Evolutionary conservation across 1,140 invertebrate species (phyloP).

Genomic region (Eueides isabella): DNA sequence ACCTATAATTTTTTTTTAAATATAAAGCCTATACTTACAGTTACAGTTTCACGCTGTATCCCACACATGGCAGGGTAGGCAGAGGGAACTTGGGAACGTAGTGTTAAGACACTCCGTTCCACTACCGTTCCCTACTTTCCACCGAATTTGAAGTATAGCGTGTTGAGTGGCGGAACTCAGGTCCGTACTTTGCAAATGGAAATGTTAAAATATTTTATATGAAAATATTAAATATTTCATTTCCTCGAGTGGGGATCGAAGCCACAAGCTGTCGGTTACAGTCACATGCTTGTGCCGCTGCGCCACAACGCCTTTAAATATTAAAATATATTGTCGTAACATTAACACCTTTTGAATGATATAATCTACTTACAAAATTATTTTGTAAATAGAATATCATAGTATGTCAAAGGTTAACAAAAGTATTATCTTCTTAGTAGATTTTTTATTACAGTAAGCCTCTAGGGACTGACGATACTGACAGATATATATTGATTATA

Average conservation of each 20-base stretch:
- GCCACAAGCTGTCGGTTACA: background rate
- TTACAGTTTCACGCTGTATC: too few relatives aligned
- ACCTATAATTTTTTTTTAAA: too few relatives aligned
- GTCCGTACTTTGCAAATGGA: background rate
- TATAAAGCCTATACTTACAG: too few relatives aligned
- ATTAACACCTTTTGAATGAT: background rate
- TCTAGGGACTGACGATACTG: background rate
- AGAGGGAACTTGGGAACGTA: background rate
- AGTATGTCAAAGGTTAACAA: background rate
- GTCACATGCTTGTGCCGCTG: background rate
- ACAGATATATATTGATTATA: background rate
- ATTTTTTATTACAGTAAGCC: background rate
- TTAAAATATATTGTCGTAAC: too few relatives aligned
- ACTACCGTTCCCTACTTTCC: background rate
- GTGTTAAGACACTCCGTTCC: too few relatives aligned
- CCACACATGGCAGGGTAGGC: too few relatives aligned
- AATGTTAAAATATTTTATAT: background rate
- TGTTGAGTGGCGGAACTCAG: background rate
- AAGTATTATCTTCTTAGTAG: constrained; percentile 11
- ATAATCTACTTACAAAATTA: background rate
- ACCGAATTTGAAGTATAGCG: background rate
- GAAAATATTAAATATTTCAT: too few relatives aligned
- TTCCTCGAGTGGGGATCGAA: background rate
- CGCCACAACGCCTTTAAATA: too few relatives aligned
- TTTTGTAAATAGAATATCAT: constrained; percentile 2